Evolutionary conservation across 2,888 invertebrate genomes (phyloP).

Genomic region (Latrodectus elegans): DNA sequence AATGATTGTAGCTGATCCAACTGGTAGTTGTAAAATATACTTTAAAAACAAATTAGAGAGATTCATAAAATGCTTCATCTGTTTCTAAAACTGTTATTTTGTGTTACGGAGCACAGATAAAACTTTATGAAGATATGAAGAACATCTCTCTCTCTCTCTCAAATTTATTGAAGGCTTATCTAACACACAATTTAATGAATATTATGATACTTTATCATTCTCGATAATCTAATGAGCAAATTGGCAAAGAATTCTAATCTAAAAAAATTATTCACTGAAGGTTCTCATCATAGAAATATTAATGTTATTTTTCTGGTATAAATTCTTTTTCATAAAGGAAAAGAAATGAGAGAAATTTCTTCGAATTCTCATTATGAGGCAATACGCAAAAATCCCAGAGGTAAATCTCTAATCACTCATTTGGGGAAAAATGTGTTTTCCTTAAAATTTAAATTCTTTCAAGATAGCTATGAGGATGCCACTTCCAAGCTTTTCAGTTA

Average conservation of each 20-base stretch:
- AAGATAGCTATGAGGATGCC: conserved; percentile 4
- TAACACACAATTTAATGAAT: background rate
- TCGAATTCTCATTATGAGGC: conserved; percentile 26
- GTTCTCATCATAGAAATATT: conserved; percentile 3
- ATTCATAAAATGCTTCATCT: too few relatives aligned
- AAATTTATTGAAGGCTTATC: conserved; percentile 1
- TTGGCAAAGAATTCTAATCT: background rate
- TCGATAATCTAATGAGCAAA: conserved; percentile 19
- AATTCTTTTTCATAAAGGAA: conserved; percentile 32
- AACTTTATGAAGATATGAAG: too few relatives aligned
- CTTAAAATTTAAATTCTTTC: conserved; percentile 1
- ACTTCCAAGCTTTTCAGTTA: background rate
- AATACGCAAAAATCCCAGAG: conserved; percentile 16
- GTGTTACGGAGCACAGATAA: too few relatives aligned
- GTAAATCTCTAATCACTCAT: conserved; percentile 6
- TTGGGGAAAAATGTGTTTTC: conserved; percentile 18
- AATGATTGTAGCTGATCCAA: too few relatives aligned
- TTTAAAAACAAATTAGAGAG: too few relatives aligned
- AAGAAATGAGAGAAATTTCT: conserved; percentile 19
- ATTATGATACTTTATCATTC: background rate
- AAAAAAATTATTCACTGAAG: conserved; percentile 9
- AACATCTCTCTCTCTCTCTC: too few relatives aligned
- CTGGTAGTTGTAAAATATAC: too few relatives aligned
- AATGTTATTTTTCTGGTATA: conserved; percentile 7
- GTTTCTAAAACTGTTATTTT: too few relatives aligned